phyloP scores from a whole-genome alignment of 2,797 vertebrate genomes.

The Molossus molossus region DNA sequence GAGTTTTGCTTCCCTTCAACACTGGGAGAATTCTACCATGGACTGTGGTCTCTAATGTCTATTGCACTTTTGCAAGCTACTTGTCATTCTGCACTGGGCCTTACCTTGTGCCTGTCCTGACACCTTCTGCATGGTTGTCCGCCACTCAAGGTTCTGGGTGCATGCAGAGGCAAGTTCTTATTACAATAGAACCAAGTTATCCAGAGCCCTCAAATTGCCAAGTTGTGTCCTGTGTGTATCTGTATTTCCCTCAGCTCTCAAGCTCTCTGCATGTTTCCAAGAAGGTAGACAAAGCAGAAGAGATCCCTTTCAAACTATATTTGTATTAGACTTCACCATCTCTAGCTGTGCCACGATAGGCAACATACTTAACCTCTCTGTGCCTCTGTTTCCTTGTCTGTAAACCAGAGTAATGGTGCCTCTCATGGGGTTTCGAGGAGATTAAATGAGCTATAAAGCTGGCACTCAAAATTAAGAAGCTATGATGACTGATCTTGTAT shows the following conservation, averaged over 20 bases:
- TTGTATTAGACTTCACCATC: background rate
- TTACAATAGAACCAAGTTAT: background rate
- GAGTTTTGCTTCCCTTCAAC: background rate
- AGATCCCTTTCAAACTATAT: background rate
- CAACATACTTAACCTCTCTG: background rate
- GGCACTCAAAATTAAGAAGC: background rate
- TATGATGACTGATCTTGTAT: background rate
- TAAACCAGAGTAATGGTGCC: background rate
- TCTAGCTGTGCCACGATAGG: background rate
- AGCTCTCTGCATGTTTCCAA: background rate
- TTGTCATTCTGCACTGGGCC: rapidly evolving
- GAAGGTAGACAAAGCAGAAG: background rate
- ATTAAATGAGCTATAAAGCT: background rate
- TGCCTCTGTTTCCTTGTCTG: background rate
- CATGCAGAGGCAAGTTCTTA: background rate
- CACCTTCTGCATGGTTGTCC: background rate
- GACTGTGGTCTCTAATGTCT: background rate
- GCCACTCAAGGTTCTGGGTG: background rate
- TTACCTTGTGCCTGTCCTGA: background rate
- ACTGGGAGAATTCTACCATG: rapidly evolving
- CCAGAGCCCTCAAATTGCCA: background rate
- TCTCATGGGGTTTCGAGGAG: background rate
- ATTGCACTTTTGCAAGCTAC: background rate
- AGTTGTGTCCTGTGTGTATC: rapidly evolving
- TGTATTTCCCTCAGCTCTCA: background rate